A percentile compares a stretch with the other conserved stretches of the same genome.
phyloP scores from a whole-genome alignment of 2,888 invertebrate genomes.

The Tupiocoris notatus region DNA sequence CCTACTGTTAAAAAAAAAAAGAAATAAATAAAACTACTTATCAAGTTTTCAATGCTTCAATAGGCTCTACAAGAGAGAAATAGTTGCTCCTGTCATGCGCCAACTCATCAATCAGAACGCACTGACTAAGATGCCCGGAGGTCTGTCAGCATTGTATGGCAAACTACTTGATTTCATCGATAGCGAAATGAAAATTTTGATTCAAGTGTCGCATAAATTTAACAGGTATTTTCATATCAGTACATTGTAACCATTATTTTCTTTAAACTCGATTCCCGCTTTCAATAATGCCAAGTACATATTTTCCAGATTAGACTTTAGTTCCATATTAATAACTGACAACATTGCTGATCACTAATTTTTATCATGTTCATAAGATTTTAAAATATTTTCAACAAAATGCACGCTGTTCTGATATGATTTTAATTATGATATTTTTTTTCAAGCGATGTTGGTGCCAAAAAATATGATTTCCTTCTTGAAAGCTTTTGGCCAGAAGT shows the following conservation, averaged over 20 bases:
- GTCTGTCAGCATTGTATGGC: conserved; percentile 69
- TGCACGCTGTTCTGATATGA: not conserved
- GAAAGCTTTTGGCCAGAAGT: conserved; percentile 87
- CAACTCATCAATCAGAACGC: conserved; percentile 69
- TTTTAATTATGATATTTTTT: not conserved
- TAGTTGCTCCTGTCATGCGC: conserved; percentile 67
- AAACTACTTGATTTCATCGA: conserved; percentile 71
- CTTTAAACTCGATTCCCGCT: too few relatives aligned
- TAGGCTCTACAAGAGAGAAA: conserved; percentile 61
- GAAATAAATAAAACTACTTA: too few relatives aligned
- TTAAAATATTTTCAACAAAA: not conserved
- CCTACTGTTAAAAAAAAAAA: too few relatives aligned
- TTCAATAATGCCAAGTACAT: too few relatives aligned
- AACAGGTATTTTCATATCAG: too few relatives aligned
- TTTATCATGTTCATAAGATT: too few relatives aligned
- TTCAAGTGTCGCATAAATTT: conserved; percentile 53
- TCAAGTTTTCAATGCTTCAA: conserved; percentile 4
- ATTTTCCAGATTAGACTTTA: too few relatives aligned
- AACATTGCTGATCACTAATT: too few relatives aligned
- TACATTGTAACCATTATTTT: too few relatives aligned
- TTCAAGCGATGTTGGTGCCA: conserved; percentile 52
- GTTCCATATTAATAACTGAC: too few relatives aligned
- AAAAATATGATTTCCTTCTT: conserved; percentile 72
- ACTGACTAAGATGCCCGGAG: conserved; percentile 62
- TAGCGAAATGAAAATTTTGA: conserved; percentile 60